Conservation (phyloP, 64 coral and sea anemone genomes). For the Stylophora pistillata region DNA sequence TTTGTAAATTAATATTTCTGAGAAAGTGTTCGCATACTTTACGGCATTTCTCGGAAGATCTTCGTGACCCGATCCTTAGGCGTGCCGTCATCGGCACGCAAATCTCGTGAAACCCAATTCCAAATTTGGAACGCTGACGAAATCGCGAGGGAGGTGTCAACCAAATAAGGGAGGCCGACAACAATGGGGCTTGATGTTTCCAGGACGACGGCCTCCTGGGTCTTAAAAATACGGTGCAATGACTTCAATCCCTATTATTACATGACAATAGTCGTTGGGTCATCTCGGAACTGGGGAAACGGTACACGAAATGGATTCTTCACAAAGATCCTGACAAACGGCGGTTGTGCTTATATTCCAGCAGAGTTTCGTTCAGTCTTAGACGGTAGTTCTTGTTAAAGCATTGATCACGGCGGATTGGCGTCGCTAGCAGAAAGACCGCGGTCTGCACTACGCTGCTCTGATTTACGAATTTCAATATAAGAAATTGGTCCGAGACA, state of each 20-base stretch:
- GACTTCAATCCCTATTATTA: slow-evolving; percentile 95
- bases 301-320: slow-evolving; percentile 7
- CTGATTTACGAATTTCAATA: slow-evolving; percentile 29
- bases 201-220: slow-evolving; percentile 61
- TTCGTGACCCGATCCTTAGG: slow-evolving; percentile 82
- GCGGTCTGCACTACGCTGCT: slow-evolving; percentile 4
- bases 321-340: not conserved
- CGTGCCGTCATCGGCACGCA: slow-evolving; percentile 83
- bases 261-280: slow-evolving; percentile 9
- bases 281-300: not conserved
- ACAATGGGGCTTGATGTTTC: slow-evolving; percentile 71
- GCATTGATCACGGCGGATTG: slow-evolving; percentile 23
- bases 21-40: not conserved
- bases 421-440: slow-evolving; percentile 25
- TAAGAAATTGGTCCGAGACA: slow-evolving; percentile 4
- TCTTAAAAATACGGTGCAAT: slow-evolving; percentile 72
- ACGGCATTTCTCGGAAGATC: slow-evolving; percentile 17
- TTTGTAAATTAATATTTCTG: not conserved
- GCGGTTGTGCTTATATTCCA: not conserved
- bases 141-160: slow-evolving; percentile 31
- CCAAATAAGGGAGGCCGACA: slow-evolving; percentile 71
- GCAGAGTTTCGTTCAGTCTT: not conserved
- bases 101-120: slow-evolving; percentile 55
- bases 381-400: not conserved
- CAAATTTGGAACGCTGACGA: slow-evolving; percentile 73